Evolutionary conservation across 2,113 vertebrate genomes (phyloP), one percentile per base, ranked within the genome.

Genomic region (Coracopsis vasa): DNA sequence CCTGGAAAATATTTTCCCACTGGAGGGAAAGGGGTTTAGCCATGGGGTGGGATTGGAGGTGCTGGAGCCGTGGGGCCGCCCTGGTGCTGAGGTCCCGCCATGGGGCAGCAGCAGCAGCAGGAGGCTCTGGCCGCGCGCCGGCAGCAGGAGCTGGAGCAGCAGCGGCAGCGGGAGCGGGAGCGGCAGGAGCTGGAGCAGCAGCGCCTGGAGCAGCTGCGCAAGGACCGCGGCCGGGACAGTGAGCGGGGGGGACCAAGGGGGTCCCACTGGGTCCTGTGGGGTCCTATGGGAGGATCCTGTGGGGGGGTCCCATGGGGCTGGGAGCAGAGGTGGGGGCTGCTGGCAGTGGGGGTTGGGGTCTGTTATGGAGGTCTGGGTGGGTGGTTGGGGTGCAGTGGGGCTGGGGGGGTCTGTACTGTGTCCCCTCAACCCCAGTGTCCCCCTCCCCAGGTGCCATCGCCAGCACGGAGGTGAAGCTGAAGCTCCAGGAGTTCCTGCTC

Each of bases 401-500:
- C n/a, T 35, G 56, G n/a, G 58, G n/a, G 33, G 45, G 19, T 45
- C 45, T 13, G 11, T 54, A 41, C 29, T 41, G 23, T 15, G 24
- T 3, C 12, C 50, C 67, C n/a, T 35, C 27, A 17, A 14, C 9
- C 31, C 67, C 24, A 12, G 20, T 1, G 11, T 61, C 25, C 8
- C 47, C 25, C 8, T 41, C 67, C 77, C 4, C 94, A 99, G 99
- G 99, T 97, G 99, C 99, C 95, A 99, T 99, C 21, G 99, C 99
- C 98, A 99, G 99, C 90, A 99, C 99, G 1, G 99, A 99, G 98
- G 99, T 99, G 86, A 99, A 99, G 96, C 97, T 99, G 95, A 99
- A 99, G 96, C 99, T 99, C 83, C 99, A 99, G 98, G 99, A 99
- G 96, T 99, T 99, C 95, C 98, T 99, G 62, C 97, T 99, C 94